Base-by-base conservation (phyloP, 2,113 vertebrate genomes). In the Cyanoramphus novaezelandiae region DNA sequence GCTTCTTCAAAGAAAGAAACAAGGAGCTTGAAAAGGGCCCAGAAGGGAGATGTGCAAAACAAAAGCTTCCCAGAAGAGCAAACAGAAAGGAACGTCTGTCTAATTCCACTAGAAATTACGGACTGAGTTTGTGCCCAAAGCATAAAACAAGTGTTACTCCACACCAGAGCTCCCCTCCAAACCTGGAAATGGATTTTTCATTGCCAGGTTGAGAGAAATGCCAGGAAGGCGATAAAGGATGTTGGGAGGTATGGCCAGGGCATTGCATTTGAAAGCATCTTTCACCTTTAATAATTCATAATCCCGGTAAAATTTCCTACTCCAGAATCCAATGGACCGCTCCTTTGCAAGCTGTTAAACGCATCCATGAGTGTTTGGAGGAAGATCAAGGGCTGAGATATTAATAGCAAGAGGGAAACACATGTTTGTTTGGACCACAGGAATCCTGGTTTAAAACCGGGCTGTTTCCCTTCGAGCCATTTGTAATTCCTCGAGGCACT, bases 351-450 rank as follows among this genome's bases (percentile, higher is more conserved):
- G 76, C 71, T 47, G 62, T 65, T 68, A 47, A 92, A 79, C 0
- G 0, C 50, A 13, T 3, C 13, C 76, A n/a, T 0, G 0, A 63
- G 53, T 5, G 2, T 82, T 79, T 90, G 91, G 87, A 96, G 63
- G 41, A 82, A 60, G 81, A 79, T 91, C 86, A 69, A 87, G 84
- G 86, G 25, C 47, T 60, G 53, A 44, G 77, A 35, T 91, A 89
- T 65, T 75, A 91, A 89, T 84, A 95, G 83, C 47, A 93, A 64
- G 50, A 47, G 35, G 65, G 74, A 95, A 95, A 85, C 11, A 3
- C 70, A 21, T 33, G 31, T 74, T 92, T 87, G 23, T 67, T 92
- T 68, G 81, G 74, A 86, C 77, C 77, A 57, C 86, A 64, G 62
- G 68, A 72, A 65, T 77, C 23, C 33, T n/a, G 33, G 33, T 64